Conservation (phyloP, 2,888 invertebrate genomes). For the Sinhomidia bicolor region DNA sequence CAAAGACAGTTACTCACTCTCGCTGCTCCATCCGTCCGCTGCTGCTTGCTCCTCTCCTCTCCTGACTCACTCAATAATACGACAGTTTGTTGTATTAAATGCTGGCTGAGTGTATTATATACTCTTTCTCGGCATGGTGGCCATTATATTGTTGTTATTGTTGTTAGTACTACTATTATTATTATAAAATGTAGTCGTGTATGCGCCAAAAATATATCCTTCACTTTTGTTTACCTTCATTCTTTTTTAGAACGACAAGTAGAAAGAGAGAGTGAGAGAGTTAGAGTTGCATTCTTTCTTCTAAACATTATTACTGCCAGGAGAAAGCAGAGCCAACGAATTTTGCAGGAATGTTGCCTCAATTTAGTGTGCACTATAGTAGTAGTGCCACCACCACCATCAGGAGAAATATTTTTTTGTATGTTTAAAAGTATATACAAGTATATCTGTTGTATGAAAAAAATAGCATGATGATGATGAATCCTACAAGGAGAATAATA, state of each 20-base stretch:
- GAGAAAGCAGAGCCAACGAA: constrained; percentile 7
- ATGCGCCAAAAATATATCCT: background rate
- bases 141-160: too few relatives aligned
- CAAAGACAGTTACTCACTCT: background rate
- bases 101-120: background rate
- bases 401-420: background rate
- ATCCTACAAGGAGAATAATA: too few relatives aligned
- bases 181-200: background rate
- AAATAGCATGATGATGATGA: too few relatives aligned
- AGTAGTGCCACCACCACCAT: background rate
- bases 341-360: constrained; percentile 3
- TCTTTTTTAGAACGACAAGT: constrained; percentile 4
- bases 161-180: background rate
- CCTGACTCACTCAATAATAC: background rate
- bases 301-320: background rate
- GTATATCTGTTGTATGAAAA: too few relatives aligned
- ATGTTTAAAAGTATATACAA: background rate
- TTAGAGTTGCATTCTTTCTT: background rate
- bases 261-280: too few relatives aligned
- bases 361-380: too few relatives aligned
- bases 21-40: too few relatives aligned
- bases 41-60: background rate
- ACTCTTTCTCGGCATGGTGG: too few relatives aligned
- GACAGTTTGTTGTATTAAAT: background rate
- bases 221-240: constrained; percentile 6